Evolutionary conservation across 2,888 invertebrate species (phyloP).

Genomic region (Seladonia tumulorum): DNA sequence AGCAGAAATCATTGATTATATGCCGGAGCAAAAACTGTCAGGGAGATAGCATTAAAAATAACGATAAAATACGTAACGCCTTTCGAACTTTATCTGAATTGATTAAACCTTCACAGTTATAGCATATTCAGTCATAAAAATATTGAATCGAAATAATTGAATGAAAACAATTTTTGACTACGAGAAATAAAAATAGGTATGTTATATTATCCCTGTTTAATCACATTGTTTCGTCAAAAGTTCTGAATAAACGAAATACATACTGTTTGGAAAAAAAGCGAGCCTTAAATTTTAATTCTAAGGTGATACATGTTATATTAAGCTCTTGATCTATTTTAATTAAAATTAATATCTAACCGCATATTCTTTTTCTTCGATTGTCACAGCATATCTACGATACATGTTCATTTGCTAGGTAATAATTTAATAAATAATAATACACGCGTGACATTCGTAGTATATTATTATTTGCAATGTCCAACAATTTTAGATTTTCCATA

Average conservation of each 20-base stretch:
- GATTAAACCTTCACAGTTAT: background rate
- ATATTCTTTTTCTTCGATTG: background rate
- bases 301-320: background rate
- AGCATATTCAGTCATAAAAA: background rate
- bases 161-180: background rate
- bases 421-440: background rate
- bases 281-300: background rate
- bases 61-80: background rate
- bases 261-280: background rate
- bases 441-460: background rate
- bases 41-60: background rate
- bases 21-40: background rate
- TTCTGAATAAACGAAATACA: background rate
- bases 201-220: background rate
- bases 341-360: background rate
- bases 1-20: conserved; percentile 14
- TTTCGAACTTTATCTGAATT: background rate
- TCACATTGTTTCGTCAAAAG: background rate
- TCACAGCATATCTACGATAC: too few species aligned
- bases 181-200: background rate
- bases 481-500: background rate
- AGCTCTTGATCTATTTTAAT: background rate
- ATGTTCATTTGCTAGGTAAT: background rate
- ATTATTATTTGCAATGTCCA: background rate
- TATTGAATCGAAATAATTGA: background rate